Evolutionary conservation across 2,888 invertebrate species (phyloP), one percentile per base, ranked within the genome.

Genomic region (Cartodere bifasciata): DNA sequence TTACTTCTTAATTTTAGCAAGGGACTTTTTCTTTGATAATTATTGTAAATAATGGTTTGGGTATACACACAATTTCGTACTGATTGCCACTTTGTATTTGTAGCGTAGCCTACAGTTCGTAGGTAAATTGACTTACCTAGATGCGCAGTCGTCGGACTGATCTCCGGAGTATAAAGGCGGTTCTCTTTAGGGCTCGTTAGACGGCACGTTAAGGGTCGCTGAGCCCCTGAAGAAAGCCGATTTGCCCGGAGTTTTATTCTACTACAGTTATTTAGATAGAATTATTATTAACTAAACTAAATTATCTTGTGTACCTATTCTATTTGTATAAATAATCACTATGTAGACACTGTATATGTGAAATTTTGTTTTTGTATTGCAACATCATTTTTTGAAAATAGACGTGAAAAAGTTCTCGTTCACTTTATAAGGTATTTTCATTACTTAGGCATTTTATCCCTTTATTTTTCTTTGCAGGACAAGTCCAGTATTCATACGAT

Each of bases 261-360:
- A 41, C 35, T n/a, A 39, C 40, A 39, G 33, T 43, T 41, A 38
- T 40, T n/a, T 43, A 43, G 41, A 34, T 44, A 44, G 44, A 38
- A 38, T 42, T 43, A 37, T 34, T 37, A 32, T 36, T 36, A 35
- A 31, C 43, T 50, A 48, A 56, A 53, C 50, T 56, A 56, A 58
- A 58, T 54, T 57, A 58, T 58, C 57, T 58, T 58, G 55, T 61
- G 60, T 61, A 60, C 57, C 59, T 60, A 52, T 57, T 53, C 56
- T 57, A 58, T 45, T 52, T 60, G 61, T 61, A 60, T 60, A 61
- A 59, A 59, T 58, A 58, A 54, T 55, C 56, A 58, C 55, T 46
- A 53, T 52, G 53, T 55, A 58, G 55, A 56, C 56, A 55, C 56
- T 58, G 58, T 60, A 59, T 58, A 58, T 59, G 57, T 60, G 60